phyloP scores from a whole-genome alignment of 1,140 invertebrate species.

The Drosophila malerkotliana region DNA sequence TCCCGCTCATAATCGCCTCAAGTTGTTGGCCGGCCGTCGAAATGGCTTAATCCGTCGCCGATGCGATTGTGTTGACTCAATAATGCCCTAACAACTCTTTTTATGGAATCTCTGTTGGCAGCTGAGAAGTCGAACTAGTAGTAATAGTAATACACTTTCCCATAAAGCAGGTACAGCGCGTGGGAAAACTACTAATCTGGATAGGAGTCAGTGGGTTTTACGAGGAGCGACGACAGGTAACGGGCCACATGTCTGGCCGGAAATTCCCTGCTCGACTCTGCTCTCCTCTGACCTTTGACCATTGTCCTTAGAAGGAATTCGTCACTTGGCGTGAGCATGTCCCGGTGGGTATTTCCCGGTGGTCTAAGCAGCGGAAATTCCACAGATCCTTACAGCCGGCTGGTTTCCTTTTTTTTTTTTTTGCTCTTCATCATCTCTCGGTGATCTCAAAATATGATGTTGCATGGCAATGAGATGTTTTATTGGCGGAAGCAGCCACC shows the following conservation, averaged over 20 bases:
- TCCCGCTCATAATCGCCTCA: constrained; percentile 71
- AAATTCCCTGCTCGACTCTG: constrained; percentile 63
- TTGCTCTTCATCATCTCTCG: too few species aligned
- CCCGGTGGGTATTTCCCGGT: constrained; percentile 56
- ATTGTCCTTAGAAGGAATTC: constrained; percentile 68
- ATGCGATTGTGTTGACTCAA: constrained; percentile 46
- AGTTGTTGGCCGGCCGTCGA: constrained; percentile 54
- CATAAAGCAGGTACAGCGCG: not conserved
- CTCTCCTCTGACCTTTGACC: constrained; percentile 40
- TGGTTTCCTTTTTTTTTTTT: not conserved
- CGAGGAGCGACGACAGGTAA: constrained; percentile 19
- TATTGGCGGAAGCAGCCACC: constrained; percentile 50
- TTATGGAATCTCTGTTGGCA: constrained; percentile 47
- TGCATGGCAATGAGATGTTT: constrained; percentile 50
- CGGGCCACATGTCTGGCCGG: constrained; percentile 62
- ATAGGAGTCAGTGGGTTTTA: constrained; percentile 19
- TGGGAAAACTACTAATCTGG: constrained; percentile 48
- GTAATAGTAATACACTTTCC: too few species aligned
- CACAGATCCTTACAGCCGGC: constrained; percentile 7
- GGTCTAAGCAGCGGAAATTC: constrained; percentile 61
- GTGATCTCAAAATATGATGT: constrained; percentile 4
- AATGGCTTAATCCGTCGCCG: constrained; percentile 57
- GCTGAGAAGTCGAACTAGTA: not conserved
- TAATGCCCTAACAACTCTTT: constrained; percentile 47
- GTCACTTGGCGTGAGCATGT: constrained; percentile 68